phyloP scores from a whole-genome alignment of 2,113 vertebrate species.

The Entomyzon cyanotis region DNA sequence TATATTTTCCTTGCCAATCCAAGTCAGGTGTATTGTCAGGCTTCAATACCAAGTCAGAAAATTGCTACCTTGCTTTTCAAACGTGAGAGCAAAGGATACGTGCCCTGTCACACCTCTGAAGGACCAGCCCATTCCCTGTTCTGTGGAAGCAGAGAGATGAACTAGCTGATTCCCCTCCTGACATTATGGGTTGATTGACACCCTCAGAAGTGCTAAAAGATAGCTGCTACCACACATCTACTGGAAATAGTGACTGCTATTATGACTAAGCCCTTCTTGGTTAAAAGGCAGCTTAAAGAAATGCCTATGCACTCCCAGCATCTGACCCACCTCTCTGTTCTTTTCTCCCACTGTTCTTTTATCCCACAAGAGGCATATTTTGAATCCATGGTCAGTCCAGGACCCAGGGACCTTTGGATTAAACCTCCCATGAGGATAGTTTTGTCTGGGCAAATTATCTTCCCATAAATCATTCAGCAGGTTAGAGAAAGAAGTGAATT shows the following conservation, averaged over 20 bases:
- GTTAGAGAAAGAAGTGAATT: neutral
- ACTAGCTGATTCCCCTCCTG: neutral
- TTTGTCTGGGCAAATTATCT: neutral
- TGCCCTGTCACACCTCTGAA: neutral
- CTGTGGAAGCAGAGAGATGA: neutral
- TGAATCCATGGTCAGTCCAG: neutral
- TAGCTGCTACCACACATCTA: conserved; percentile 14
- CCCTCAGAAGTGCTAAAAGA: neutral
- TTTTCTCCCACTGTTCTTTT: neutral
- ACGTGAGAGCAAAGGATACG: neutral
- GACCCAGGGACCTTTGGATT: neutral
- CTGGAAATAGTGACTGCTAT: conserved; percentile 35
- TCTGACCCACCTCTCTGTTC: neutral
- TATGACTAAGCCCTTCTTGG: neutral
- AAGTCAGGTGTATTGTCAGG: neutral
- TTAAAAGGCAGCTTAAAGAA: neutral
- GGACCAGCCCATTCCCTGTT: neutral
- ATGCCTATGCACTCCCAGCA: neutral
- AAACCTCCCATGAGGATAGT: neutral
- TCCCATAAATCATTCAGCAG: neutral
- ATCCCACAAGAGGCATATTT: neutral
- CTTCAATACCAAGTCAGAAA: neutral
- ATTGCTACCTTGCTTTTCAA: neutral
- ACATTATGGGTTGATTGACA: neutral
- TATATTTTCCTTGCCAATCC: neutral